phyloP scores from a whole-genome alignment of 2,888 invertebrate genomes.

The Conchocele bisecta region DNA sequence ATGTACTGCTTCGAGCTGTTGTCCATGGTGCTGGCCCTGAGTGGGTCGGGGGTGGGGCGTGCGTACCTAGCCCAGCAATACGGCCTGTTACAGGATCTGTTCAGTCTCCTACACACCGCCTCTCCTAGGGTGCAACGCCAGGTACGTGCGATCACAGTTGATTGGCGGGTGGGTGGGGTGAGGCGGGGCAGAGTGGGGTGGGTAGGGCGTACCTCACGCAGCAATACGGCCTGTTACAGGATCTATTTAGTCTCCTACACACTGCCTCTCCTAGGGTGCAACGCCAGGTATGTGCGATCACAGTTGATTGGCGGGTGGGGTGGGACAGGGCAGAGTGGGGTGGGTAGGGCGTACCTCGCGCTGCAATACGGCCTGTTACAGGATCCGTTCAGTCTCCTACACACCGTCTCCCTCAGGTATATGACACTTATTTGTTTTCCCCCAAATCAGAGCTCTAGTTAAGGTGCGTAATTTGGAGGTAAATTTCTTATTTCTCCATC shows the following conservation, averaged over 20 bases:
- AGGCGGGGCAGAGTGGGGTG: too few relatives aligned
- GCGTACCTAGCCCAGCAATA: conserved; percentile 95
- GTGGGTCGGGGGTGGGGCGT: conserved; percentile 95
- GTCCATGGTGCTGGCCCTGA: conserved; percentile 95
- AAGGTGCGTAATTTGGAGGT: too few relatives aligned
- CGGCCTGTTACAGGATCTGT: conserved; percentile 91
- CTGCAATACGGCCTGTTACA: conserved; percentile 93
- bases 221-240: conserved; percentile 92
- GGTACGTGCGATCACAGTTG: too few relatives aligned
- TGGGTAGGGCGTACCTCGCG: conserved; percentile 94
- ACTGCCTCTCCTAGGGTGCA: conserved; percentile 97
- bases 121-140: conserved; percentile 97
- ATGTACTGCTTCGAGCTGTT: conserved; percentile 99
- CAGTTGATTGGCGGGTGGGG: too few relatives aligned
- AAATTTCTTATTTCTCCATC: too few relatives aligned
- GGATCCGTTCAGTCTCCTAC: conserved; percentile 92
- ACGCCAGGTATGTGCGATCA: conserved; percentile 91
- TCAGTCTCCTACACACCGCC: conserved; percentile 95
- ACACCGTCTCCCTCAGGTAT: conserved; percentile 96
- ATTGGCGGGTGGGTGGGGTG: too few relatives aligned
- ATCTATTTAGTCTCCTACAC: conserved; percentile 93
- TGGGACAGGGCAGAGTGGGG: too few relatives aligned
- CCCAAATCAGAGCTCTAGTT: too few relatives aligned
- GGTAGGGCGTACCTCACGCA: conserved; percentile 95
- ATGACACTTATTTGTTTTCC: too few relatives aligned